Evolutionary conservation across 2,113 vertebrate species (phyloP).

Genomic region (Oncorhynchus nerka): DNA sequence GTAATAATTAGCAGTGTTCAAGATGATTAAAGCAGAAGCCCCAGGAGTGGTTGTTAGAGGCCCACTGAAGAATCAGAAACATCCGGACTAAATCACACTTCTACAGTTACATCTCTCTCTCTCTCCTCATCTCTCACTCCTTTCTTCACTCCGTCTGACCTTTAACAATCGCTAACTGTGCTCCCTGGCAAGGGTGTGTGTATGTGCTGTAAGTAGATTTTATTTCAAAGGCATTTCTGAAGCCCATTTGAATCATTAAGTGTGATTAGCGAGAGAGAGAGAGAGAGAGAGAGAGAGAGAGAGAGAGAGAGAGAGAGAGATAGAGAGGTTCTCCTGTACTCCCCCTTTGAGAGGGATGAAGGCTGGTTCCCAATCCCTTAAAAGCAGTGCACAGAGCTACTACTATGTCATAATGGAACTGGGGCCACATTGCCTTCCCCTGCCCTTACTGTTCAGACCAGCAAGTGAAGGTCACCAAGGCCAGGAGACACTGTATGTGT

Average conservation of each 20-base stretch:
- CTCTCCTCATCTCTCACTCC: not conserved
- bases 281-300: too few species aligned
- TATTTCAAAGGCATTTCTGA: constrained; percentile 1
- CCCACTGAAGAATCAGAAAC: constrained; percentile 64
- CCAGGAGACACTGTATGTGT: too few species aligned
- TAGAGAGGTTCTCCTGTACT: too few species aligned
- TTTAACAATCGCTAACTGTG: constrained; percentile 30
- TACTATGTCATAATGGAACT: too few species aligned
- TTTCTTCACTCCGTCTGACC: constrained; percentile 1
- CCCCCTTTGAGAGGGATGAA: too few species aligned
- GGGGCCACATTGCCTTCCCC: too few species aligned
- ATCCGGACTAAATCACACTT: constrained; percentile 53
- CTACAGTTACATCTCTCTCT: constrained; percentile 38
- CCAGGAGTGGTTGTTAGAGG: constrained; percentile 48
- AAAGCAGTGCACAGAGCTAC: too few species aligned
- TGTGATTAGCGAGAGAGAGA: not conserved
- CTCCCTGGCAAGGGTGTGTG: constrained; percentile 19
- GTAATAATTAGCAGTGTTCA: constrained; percentile 51
- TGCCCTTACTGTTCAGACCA: too few species aligned
- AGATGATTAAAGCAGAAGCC: constrained; percentile 54
- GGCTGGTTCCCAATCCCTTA: too few species aligned
- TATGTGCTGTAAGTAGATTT: constrained; percentile 8
- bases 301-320: too few species aligned
- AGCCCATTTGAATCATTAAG: constrained; percentile 1
- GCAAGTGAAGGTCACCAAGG: too few species aligned